Conservation (phyloP, 2,797 vertebrate genomes). For the Neopelma chrysocephalum region DNA sequence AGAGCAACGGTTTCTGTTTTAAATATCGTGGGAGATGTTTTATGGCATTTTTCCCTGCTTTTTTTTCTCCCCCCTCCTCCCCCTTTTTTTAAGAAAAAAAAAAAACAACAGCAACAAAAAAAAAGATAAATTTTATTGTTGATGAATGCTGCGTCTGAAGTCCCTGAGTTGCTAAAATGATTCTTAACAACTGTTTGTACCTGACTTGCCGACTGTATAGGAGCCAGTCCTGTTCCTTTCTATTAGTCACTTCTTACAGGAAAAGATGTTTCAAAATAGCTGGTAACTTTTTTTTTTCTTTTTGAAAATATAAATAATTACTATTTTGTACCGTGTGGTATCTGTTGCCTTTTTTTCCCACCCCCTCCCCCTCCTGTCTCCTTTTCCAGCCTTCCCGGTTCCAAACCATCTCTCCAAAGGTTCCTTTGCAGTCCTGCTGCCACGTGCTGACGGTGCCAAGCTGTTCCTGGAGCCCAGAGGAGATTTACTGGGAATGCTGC, state of each 20-base stretch:
- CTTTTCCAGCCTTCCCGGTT: background rate
- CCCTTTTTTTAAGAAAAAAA: background rate
- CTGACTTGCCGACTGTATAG: constrained; percentile 67
- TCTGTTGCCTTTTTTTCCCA: constrained; percentile 50
- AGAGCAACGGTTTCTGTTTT: constrained; percentile 67
- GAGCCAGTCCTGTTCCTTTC: constrained; percentile 73
- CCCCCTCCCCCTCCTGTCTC: background rate
- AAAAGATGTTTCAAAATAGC: constrained; percentile 77
- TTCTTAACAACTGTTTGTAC: constrained; percentile 69
- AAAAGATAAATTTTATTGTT: constrained; percentile 68
- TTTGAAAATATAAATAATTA: constrained; percentile 81
- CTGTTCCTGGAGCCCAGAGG: background rate
- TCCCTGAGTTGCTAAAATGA: constrained; percentile 56
- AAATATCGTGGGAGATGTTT: constrained; percentile 73
- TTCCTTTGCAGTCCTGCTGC: background rate
- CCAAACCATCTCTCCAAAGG: background rate
- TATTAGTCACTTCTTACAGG: constrained; percentile 72
- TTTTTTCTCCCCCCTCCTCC: constrained; percentile 38
- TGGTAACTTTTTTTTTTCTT: constrained; percentile 68
- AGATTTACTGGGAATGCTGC: background rate
- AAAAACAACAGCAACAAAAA: background rate
- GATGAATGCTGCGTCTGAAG: constrained; percentile 52
- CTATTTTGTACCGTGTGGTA: constrained; percentile 81
- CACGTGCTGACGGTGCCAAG: background rate
- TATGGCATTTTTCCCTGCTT: constrained; percentile 74